A percentile compares a stretch with the other conserved stretches of the same genome.
phyloP scores from a whole-genome alignment of 1,140 invertebrate species.

The Zophobas morio region DNA sequence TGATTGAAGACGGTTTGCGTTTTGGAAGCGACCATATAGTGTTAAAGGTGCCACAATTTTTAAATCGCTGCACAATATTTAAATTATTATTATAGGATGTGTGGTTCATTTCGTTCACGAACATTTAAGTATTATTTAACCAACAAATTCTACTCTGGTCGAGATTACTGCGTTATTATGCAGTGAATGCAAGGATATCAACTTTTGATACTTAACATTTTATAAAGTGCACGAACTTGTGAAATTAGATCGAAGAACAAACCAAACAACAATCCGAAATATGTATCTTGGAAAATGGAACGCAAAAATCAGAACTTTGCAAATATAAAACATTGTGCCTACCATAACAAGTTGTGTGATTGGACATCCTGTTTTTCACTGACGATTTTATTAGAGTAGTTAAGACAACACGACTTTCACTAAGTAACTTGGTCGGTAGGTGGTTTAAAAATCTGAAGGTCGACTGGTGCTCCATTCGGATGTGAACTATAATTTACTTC shows the following conservation, averaged over 20 bases:
- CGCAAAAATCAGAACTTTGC: no score
- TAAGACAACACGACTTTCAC: conserved; percentile 16
- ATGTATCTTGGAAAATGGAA: background rate
- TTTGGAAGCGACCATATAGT: no score
- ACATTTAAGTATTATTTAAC: conserved; percentile 1
- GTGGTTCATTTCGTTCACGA: no score
- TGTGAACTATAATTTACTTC: conserved; percentile 1
- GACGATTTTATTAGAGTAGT: background rate
- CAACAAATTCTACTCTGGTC: conserved; percentile 8
- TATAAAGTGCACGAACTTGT: conserved; percentile 40
- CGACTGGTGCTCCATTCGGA: conserved; percentile 8
- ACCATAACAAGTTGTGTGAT: no score
- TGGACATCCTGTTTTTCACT: no score
- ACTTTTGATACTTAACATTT: conserved; percentile 26
- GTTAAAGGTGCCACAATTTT: no score
- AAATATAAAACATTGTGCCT: no score
- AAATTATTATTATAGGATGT: no score
- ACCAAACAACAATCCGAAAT: background rate
- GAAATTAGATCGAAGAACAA: conserved; percentile 30
- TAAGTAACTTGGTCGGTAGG: background rate
- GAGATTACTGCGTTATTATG: conserved; percentile 6
- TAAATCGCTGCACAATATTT: no score
- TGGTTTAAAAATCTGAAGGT: conserved; percentile 22
- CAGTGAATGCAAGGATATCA: conserved; percentile 34
- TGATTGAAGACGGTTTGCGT: no score